These are phyloP conservation scores for Macquaria australasica DNA, from an alignment of 2,113 vertebrate genomes.

Conservation along the genomic window DNA sequence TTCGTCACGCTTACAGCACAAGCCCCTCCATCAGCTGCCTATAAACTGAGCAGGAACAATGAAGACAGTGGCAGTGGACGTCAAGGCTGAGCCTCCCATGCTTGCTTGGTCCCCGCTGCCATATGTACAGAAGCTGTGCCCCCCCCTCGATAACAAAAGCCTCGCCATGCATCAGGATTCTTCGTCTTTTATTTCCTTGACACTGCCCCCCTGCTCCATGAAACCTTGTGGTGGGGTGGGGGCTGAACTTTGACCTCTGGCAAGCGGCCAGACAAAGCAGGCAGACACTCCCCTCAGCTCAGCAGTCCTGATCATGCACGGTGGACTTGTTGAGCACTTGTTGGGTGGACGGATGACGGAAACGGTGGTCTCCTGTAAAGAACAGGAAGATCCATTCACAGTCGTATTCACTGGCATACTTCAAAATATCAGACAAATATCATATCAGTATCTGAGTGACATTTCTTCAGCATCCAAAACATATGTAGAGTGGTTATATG, in stretches of 20 bases:
- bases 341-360: conserved; percentile 10
- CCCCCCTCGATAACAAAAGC: conserved; percentile 64
- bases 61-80: conserved; percentile 24
- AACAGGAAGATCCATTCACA: background rate
- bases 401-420: background rate
- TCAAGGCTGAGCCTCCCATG: conserved; percentile 12
- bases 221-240: conserved; percentile 34
- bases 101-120: conserved; percentile 46
- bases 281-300: conserved; percentile 32
- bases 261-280: conserved; percentile 64
- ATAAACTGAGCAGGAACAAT: conserved; percentile 68
- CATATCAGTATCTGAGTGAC: too few relatives aligned
- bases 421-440: background rate
- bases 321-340: conserved; percentile 41
- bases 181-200: conserved; percentile 70
- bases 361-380: background rate
- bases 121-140: conserved; percentile 72
- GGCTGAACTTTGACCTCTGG: conserved; percentile 68
- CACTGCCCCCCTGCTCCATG: conserved; percentile 43
- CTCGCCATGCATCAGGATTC: conserved; percentile 78
- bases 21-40: conserved; percentile 38
- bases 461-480: background rate
- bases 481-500: background rate
- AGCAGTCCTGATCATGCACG: background rate
- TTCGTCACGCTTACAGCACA: conserved; percentile 39